Conservation (phyloP, 2,113 vertebrate genomes). For the Potamarius usumacintae region DNA sequence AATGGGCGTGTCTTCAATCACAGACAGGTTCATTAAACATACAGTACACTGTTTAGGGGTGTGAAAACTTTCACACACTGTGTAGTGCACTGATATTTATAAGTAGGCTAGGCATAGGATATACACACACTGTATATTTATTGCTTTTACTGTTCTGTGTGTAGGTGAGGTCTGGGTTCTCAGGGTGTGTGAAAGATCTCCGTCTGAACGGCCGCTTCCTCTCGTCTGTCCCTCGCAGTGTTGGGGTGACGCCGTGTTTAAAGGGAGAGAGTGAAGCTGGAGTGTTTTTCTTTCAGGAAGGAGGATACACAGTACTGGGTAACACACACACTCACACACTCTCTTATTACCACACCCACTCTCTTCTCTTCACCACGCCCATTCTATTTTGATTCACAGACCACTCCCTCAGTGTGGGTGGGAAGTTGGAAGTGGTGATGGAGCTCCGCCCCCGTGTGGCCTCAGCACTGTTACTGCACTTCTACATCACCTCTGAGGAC, state of each 20-base stretch:
- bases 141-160: conserved; percentile 25
- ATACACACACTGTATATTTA: neutral
- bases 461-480: conserved; percentile 84
- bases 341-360: neutral
- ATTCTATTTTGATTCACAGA: conserved; percentile 68
- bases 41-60: neutral
- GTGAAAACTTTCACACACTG: neutral
- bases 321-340: conserved; percentile 50
- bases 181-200: conserved; percentile 85
- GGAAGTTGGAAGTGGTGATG: conserved; percentile 85
- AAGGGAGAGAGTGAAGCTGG: conserved; percentile 86
- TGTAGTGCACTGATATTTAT: neutral
- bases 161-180: conserved; percentile 87
- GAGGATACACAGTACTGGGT: conserved; percentile 91
- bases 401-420: conserved; percentile 83
- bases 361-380: neutral
- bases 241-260: conserved; percentile 91
- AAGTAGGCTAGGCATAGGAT: neutral
- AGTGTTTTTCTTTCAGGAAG: conserved; percentile 89
- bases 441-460: conserved; percentile 89
- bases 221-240: conserved; percentile 76
- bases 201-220: conserved; percentile 82
- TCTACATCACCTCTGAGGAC: conserved; percentile 75
- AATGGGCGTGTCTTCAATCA: neutral
- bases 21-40: neutral